Base-by-base conservation (phyloP, 1,140 invertebrate species). In the Ceratina calcarata region DNA sequence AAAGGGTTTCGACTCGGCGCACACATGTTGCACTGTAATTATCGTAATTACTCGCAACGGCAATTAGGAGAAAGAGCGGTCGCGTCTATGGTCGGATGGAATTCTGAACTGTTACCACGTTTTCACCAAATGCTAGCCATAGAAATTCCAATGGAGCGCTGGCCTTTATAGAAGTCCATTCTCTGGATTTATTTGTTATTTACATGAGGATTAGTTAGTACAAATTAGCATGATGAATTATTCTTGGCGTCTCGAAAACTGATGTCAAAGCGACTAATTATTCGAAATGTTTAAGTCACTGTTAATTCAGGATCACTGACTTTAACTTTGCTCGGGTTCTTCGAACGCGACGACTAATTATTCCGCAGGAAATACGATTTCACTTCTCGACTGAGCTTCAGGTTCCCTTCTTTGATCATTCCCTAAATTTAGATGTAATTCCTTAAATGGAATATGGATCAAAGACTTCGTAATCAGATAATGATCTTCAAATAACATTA, bases 211-310 rank as follows among this genome's bases (percentile, higher is more conserved):
- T 45, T 10, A 55, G 12, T 27, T 62, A 20, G 16, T 7, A 45
- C 16, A 70, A 78, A 70, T 78, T 70, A 37, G 10, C 32, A 45
- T 16, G 22, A 70, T 70, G 37, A 62, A 70, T 78, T 70, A 70
- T 70, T 37, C 27, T 12, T 37, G n/a, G 0, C 8, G 37, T 15
- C 15, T 62, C 24, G n/a, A 16, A 69, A 51, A 27, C 10, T 1
- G 32, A 55, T 3, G 18, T 2, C 24, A n/a, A 24, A 45, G 45
- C 16, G 20, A 1, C n/a, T 20, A 8, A n/a, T 15, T 15, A 13
- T 8, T 37, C 2, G 37, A 45, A 45, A 45, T 1, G 6, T 45
- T 45, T 10, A 0, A 45, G 37, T 10, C 10, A 45, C 37, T 45
- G 37, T 45, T 45, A 8, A 45, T 45, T 45, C 37, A 45, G 2